Percentiles rank a stretch among this genome's conserved stretches.
Evolutionary conservation across 2,797 vertebrate genomes (phyloP).

Genomic region (Molossus alvarezi): DNA sequence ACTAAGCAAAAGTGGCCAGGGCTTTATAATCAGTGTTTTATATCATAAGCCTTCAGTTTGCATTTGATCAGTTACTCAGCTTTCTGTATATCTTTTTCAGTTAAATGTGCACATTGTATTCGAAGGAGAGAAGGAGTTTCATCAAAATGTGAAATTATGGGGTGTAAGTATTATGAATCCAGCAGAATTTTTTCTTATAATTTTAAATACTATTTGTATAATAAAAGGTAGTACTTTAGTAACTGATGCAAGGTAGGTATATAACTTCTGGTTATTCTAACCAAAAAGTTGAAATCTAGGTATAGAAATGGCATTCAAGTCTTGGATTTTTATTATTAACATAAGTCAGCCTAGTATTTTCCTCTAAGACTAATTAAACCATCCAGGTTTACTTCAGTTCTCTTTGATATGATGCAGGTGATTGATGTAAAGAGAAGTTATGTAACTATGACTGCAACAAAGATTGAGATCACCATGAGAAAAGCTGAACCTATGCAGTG

Average conservation of each 20-base stretch:
- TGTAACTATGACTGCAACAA: slow-evolving; percentile 97
- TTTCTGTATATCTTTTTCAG: slow-evolving; percentile 88
- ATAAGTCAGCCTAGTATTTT: not conserved
- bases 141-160: slow-evolving; percentile 96
- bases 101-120: slow-evolving; percentile 96
- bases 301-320: not conserved
- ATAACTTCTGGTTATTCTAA: not conserved
- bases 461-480: slow-evolving; percentile 97
- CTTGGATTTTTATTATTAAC: slow-evolving; percentile 28
- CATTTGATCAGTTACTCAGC: slow-evolving; percentile 49
- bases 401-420: slow-evolving; percentile 90
- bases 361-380: not conserved
- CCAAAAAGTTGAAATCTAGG: not conserved
- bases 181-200: not conserved
- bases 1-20: no score
- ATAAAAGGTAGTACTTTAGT: not conserved
- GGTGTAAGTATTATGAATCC: slow-evolving; percentile 94
- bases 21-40: slow-evolving; percentile 31
- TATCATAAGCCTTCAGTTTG: not conserved
- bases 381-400: not conserved
- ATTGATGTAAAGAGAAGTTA: slow-evolving; percentile 96
- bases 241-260: not conserved
- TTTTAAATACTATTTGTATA: slow-evolving; percentile 25
- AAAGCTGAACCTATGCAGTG: slow-evolving; percentile 97
- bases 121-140: slow-evolving; percentile 98